These are phyloP conservation scores for Battus philenor DNA, from an alignment of 1,140 invertebrate genomes.

Conservation along the genomic window DNA sequence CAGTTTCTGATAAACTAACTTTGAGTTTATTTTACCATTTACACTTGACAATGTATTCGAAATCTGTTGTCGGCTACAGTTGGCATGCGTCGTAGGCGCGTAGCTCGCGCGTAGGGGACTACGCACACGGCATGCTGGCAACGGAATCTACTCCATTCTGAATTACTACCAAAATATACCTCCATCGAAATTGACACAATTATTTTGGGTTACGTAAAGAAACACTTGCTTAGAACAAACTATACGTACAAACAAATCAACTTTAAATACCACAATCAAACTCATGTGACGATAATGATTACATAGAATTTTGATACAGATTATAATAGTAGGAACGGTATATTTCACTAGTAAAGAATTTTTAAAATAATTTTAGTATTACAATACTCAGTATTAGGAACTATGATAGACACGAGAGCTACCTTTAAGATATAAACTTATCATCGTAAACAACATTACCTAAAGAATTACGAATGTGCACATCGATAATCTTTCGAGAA, in stretches of 20 bases:
- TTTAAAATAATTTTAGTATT: slow-evolving; percentile 69
- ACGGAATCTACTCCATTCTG: slow-evolving; percentile 23
- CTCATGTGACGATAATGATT: slow-evolving; percentile 31
- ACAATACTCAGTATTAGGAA: slow-evolving; percentile 72
- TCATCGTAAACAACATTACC: slow-evolving; percentile 58
- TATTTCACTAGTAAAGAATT: slow-evolving; percentile 72
- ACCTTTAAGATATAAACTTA: slow-evolving; percentile 67
- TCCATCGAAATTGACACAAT: slow-evolving; percentile 19
- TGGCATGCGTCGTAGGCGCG: slow-evolving; percentile 59
- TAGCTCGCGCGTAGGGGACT: slow-evolving; percentile 51
- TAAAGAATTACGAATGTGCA: slow-evolving; percentile 53
- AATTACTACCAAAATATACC: slow-evolving; percentile 16
- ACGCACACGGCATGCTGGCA: slow-evolving; percentile 49
- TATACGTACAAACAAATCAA: slow-evolving; percentile 17
- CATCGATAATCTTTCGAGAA: slow-evolving; percentile 42
- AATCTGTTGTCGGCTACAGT: slow-evolving; percentile 71
- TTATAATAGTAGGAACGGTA: slow-evolving; percentile 73
- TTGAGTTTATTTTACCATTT: slow-evolving; percentile 78
- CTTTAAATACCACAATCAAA: slow-evolving; percentile 20
- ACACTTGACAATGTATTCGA: slow-evolving; percentile 77
- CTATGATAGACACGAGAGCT: slow-evolving; percentile 71
- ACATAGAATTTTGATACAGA: slow-evolving; percentile 60
- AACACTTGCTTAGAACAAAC: slow-evolving; percentile 9
- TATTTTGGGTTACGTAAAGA: slow-evolving; percentile 13
- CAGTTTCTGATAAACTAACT: slow-evolving; percentile 76